Evolutionary conservation across 1,140 invertebrate genomes (phyloP).

Genomic region (Drosophila melanogaster): DNA sequence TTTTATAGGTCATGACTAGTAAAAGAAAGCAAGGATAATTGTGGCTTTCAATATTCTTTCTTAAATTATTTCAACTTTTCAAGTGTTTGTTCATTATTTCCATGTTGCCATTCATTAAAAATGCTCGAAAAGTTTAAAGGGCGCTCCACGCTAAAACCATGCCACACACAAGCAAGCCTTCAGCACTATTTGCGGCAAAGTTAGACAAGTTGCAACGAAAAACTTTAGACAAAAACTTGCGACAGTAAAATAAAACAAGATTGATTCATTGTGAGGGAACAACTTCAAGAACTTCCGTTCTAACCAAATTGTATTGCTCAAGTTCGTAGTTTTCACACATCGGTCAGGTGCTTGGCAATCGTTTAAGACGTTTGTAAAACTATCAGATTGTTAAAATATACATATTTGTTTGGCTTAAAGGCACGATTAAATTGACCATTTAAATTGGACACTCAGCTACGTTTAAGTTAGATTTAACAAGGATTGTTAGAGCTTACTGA

Average conservation of each 20-base stretch:
- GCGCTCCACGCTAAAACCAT: too few species aligned
- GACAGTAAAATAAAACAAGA: neutral
- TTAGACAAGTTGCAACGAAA: constrained; percentile 6
- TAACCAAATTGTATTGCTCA: neutral
- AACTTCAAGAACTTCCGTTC: neutral
- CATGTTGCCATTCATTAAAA: neutral
- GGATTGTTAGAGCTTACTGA: too few species aligned
- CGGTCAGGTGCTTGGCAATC: too few species aligned
- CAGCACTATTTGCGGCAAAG: neutral
- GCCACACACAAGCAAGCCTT: neutral
- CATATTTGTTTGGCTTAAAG: too few species aligned
- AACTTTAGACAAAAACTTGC: constrained; percentile 4
- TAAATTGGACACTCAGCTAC: too few species aligned
- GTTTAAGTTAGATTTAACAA: too few species aligned
- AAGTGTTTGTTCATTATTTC: neutral
- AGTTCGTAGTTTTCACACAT: too few species aligned
- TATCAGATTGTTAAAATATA: too few species aligned
- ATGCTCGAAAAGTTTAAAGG: neutral
- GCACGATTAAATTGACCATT: too few species aligned
- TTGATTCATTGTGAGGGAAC: neutral
- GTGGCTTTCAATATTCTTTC: neutral
- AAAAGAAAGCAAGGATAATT: neutral
- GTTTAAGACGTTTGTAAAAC: too few species aligned
- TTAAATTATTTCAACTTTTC: neutral
- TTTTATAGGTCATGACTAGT: neutral